Percentiles rank a stretch among this genome's conserved stretches.
Conservation (phyloP, 30 jellyfish, hydroid and myxozoan species). For the Phacellophora camtschatica region DNA sequence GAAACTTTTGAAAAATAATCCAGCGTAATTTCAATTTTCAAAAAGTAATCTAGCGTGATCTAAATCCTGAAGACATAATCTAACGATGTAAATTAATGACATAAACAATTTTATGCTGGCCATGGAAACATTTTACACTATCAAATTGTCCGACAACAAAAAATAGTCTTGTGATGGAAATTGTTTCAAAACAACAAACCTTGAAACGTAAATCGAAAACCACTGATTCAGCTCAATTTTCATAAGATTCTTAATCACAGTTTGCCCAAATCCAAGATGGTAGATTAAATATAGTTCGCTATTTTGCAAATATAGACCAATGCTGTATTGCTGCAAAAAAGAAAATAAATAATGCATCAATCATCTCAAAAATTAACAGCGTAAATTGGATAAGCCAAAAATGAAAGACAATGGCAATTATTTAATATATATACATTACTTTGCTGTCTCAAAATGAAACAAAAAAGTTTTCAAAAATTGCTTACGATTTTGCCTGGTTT, state of each 20-base stretch:
- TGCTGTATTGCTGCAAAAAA: slow-evolving; percentile 57
- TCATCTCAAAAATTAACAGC: neutral
- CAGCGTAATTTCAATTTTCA: neutral
- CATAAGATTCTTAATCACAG: slow-evolving; percentile 39
- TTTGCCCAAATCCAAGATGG: slow-evolving; percentile 79
- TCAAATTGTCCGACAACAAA: no score
- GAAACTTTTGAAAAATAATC: neutral
- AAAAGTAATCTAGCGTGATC: no score
- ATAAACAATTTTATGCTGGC: no score
- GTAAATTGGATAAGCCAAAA: neutral
- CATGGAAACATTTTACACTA: no score
- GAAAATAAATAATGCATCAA: neutral
- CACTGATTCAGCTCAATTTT: slow-evolving; percentile 53
- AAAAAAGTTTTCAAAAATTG: neutral
- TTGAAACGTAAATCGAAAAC: slow-evolving; percentile 64
- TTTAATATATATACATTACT: neutral
- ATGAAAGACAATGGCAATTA: neutral
- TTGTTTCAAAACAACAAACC: no score
- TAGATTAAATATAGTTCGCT: slow-evolving; percentile 55
- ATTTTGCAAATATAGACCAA: slow-evolving; percentile 81
- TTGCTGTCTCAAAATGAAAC: neutral
- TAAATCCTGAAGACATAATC: no score
- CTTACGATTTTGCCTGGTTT: slow-evolving; percentile 73
- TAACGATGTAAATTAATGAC: no score
- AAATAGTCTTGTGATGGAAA: no score